A percentile compares a stretch with the other conserved stretches of the same genome.
phyloP scores from a whole-genome alignment of 2,797 vertebrate genomes.

The Leptoclinus maculatus region DNA sequence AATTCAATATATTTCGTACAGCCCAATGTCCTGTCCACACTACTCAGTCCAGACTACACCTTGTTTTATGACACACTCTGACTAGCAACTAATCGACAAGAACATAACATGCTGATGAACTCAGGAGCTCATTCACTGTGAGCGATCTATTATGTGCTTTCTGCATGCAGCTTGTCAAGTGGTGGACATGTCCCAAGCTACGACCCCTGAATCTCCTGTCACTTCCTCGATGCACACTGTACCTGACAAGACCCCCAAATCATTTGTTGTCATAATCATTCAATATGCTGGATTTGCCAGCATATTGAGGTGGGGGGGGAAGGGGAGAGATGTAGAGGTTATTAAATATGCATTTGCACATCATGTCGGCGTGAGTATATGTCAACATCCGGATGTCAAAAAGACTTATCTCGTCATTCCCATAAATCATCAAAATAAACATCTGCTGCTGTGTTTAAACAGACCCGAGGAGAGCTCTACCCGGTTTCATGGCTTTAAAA shows the following conservation, averaged over 20 bases:
- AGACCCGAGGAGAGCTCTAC: constrained; percentile 1
- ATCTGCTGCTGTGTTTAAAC: constrained; percentile 25
- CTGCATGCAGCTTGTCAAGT: constrained; percentile 11
- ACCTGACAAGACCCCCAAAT: constrained; percentile 35
- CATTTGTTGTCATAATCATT: constrained; percentile 50
- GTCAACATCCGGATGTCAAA: constrained; percentile 47
- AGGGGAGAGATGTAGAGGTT: constrained; percentile 14
- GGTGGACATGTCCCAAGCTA: constrained; percentile 29
- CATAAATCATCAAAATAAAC: constrained; percentile 43
- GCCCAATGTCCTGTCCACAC: neutral
- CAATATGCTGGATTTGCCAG: constrained; percentile 22
- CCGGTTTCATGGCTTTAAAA: neutral
- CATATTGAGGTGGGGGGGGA: neutral
- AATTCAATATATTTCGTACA: too few species aligned
- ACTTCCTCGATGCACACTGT: neutral
- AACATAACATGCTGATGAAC: neutral
- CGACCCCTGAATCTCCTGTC: constrained; percentile 23
- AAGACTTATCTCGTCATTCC: constrained; percentile 44
- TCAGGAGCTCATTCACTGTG: neutral
- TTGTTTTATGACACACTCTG: neutral
- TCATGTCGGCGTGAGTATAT: constrained; percentile 46
- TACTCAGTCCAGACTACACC: neutral
- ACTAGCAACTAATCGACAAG: neutral
- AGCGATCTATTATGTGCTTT: neutral
- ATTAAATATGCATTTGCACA: constrained; percentile 62